A percentile compares a stretch with the other conserved stretches of the same genome.
Evolutionary conservation across 2,797 vertebrate genomes (phyloP).

Genomic region (Anolis apletophallus): DNA sequence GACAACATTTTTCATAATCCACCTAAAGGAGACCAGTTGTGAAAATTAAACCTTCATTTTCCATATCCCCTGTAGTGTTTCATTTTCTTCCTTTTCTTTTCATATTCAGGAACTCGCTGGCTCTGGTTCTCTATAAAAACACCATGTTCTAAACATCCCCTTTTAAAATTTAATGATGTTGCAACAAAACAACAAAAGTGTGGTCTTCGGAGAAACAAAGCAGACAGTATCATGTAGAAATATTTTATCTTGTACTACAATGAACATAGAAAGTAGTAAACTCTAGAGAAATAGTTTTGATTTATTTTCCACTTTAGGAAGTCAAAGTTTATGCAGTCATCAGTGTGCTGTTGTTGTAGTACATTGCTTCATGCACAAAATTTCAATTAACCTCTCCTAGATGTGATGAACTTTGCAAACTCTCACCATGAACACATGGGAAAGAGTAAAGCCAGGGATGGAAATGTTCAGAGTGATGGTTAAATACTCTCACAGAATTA

Average conservation of each 20-base stretch:
- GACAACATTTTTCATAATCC: background rate
- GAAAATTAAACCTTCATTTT: background rate
- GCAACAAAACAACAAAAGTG: background rate
- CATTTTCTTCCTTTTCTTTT: background rate
- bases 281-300: background rate
- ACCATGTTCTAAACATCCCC: background rate
- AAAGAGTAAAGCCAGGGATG: background rate
- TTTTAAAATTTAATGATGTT: constrained; percentile 34
- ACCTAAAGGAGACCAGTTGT: background rate
- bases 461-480: background rate
- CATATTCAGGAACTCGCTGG: constrained; percentile 9
- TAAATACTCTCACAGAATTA: background rate
- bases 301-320: background rate
- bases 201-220: background rate
- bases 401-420: background rate
- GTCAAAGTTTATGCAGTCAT: background rate
- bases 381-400: background rate
- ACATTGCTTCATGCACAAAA: background rate
- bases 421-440: background rate
- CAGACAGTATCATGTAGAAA: background rate
- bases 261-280: background rate
- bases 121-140: constrained; percentile 2
- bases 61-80: background rate
- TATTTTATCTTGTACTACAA: fast-evolving
- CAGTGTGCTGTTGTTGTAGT: background rate